phyloP scores from a whole-genome alignment of 2,888 invertebrate genomes.

The Lysandra coridon region DNA sequence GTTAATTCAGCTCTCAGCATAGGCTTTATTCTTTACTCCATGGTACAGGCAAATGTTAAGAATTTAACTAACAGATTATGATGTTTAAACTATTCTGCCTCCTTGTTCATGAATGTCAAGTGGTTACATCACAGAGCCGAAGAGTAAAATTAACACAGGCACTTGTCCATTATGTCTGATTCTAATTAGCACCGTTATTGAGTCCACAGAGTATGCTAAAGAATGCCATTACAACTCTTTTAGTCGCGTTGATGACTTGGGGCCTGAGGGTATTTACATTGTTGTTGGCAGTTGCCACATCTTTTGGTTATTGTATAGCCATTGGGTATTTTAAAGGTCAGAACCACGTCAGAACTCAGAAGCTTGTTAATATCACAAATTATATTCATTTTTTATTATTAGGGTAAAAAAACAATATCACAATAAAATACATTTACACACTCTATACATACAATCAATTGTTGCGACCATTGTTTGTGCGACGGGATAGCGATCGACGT shows the following conservation, averaged over 20 bases:
- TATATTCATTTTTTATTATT: no score
- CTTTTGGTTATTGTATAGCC: not conserved
- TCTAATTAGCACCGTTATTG: constrained; percentile 22
- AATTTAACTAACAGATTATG: not conserved
- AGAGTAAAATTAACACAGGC: constrained; percentile 12
- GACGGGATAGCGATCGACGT: no score
- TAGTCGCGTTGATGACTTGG: not conserved
- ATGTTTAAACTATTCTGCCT: not conserved
- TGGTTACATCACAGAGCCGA: not conserved
- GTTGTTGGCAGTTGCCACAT: not conserved
- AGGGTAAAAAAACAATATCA: no score
- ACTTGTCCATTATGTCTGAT: constrained; percentile 7
- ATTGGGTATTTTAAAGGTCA: not conserved
- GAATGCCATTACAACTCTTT: constrained; percentile 7
- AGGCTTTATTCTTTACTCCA: no score
- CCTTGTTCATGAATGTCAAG: constrained; percentile 15
- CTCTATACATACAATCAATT: no score
- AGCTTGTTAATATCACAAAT: not conserved
- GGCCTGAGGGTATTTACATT: not conserved
- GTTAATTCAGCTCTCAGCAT: not conserved
- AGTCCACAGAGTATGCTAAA: not conserved
- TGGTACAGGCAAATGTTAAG: not conserved
- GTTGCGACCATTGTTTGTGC: no score
- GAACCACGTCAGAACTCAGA: no score
- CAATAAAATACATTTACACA: no score